Evolutionary conservation across 2,113 vertebrate genomes (phyloP).

Genomic region (Rhea pennata): DNA sequence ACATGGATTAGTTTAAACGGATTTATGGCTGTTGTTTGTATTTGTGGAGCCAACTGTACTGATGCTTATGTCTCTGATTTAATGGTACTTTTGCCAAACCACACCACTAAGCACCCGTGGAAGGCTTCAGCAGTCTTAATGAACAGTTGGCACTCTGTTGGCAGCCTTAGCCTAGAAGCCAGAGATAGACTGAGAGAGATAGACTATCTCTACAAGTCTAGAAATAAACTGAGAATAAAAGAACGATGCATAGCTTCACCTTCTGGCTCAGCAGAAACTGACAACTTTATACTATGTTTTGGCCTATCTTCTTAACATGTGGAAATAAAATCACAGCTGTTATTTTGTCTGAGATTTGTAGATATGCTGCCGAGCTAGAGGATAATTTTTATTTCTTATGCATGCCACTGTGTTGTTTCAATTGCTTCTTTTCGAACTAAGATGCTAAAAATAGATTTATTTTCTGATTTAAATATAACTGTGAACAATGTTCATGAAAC

Average conservation of each 20-base stretch:
- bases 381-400: conserved; percentile 19
- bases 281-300: neutral
- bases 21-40: conserved; percentile 54
- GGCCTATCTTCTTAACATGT: conserved; percentile 15
- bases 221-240: neutral
- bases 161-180: neutral
- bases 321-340: conserved; percentile 33
- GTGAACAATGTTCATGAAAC: neutral
- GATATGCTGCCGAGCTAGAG: neutral
- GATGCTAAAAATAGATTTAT: conserved; percentile 33
- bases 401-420: neutral
- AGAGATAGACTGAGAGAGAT: neutral
- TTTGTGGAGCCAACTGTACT: neutral
- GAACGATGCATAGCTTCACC: neutral
- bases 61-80: conserved; percentile 3
- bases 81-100: conserved; percentile 34
- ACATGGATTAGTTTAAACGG: conserved; percentile 40
- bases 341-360: conserved; percentile 41
- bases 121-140: neutral
- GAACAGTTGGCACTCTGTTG: neutral
- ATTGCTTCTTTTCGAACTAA: conserved; percentile 41
- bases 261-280: neutral
- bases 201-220: no score
- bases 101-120: neutral
- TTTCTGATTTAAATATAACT: conserved; percentile 5